Base-by-base conservation (phyloP, 2,888 invertebrate species). In the Lottia scabra region DNA sequence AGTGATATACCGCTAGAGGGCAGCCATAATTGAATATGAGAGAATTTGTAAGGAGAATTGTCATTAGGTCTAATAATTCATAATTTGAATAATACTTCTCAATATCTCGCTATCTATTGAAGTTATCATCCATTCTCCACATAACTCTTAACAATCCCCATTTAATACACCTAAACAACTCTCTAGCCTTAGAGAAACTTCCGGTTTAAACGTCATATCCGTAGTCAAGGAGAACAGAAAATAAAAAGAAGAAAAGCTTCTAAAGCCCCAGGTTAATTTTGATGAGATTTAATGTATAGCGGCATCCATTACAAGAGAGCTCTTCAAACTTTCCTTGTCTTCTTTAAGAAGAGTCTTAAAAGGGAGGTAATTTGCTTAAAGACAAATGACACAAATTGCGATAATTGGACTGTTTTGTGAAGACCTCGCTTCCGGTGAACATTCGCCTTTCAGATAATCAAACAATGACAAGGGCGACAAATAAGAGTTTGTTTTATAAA, bases 401-500 rank as follows among this genome's bases (percentile, higher is more conserved):
- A 56, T 56, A 56, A 56, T 56, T 56, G 56, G 56, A 10, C 19
- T 56, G 56, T 56, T 56, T 23, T 56, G 56, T 23, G 19, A 56
- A 56, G 56, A 56, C 56, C 56, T 56, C 10, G 56, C 23, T 56
- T 56, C 56, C 56, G 56, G 19, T 56, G 19, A 19, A 23, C 19
- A 56, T 56, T 56, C 10, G 19, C 19, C 56, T 23, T 23, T 12
- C 19, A 19, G 23, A 23, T 12, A 19, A 56, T 56, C 23, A 23
- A 23, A 23, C 56, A 56, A 56, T 56, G 56, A 56, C 56, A 56
- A 56, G 56, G 56, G 56, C 56, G 56, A 56, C 56, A 56, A 56
- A n/a, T 56, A 56, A 56, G 23, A 19, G 23, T 56, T 56, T 56
- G 56, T 56, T 56, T 56, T 19, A 56, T 56, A 56, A 12, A 56